These are phyloP conservation scores for Pavo muticus DNA, from an alignment of 2,113 vertebrate genomes.

Conservation along the genomic window DNA sequence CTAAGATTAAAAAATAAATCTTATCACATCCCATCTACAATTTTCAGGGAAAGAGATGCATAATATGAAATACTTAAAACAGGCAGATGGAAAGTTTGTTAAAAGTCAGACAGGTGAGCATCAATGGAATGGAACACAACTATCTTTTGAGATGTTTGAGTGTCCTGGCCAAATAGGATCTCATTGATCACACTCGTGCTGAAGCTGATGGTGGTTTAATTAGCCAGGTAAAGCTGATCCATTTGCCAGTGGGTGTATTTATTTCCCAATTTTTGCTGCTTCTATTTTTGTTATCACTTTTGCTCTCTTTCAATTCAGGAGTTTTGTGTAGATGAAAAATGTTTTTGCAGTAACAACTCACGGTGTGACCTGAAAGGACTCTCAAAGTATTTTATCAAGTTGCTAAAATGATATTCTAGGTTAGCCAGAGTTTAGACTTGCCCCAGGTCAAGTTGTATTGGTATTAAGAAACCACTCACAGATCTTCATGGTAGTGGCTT, in stretches of 20 bases:
- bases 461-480: background rate
- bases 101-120: background rate
- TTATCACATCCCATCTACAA: accelerated
- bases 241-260: background rate
- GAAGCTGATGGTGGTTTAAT: background rate
- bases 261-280: background rate
- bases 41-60: background rate
- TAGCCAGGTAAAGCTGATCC: background rate
- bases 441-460: background rate
- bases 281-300: background rate
- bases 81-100: background rate
- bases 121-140: background rate
- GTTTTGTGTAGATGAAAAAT: background rate
- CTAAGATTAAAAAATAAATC: background rate
- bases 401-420: background rate
- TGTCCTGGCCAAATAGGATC: background rate
- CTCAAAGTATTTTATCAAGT: background rate
- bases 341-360: background rate
- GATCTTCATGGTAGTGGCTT: background rate
- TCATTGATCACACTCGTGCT: background rate
- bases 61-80: background rate
- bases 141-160: background rate
- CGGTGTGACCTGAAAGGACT: background rate
- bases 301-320: background rate
- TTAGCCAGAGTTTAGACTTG: background rate